Evolutionary conservation across 2,113 vertebrate genomes (phyloP), one percentile per base, ranked within the genome.

Genomic region (Oriolus oriolus): DNA sequence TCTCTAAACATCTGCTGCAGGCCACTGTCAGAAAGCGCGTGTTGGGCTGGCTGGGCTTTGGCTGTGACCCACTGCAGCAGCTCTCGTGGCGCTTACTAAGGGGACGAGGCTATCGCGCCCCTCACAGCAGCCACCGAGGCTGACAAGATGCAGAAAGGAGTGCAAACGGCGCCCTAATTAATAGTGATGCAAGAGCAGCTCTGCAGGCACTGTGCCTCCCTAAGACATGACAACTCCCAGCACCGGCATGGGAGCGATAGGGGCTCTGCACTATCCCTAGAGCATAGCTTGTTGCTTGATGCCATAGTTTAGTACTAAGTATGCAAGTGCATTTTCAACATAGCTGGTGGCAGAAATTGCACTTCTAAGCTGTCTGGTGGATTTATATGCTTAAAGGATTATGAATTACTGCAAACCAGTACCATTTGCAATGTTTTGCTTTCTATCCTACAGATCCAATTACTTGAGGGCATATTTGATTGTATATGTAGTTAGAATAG

Each of bases 311-410:
- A 97, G 92, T 50, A 31, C 71, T 91, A 93, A 95, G 90, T 94
- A 86, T 90, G 88, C 69, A 86, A 93, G 92, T 90, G 47, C 64
- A 41, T 95, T 93, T 95, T 92, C 93, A 75, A 93, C 93, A 94
- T 96, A 94, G 96, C 95, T 97, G 77, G 83, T 96, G 93, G 96
- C 90, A 96, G 73, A 96, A 95, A 93, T 97, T 92, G 80, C 96
- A 96, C 96, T 96, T 96, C 83, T 94, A 89, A 94, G 92, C 69
- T 94, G 96, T 90, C 93, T 93, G 76, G 56, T 93, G 86, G 85
- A 93, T 97, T 95, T 96, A 95, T 89, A 76, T 89, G 84, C 96
- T 97, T 97, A 97, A 94, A 84, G 84, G 94, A 96, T 95, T 94
- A 97, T 92, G 90, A 97, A 89, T 92, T 96, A 94, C 74, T 93